Percentiles rank a stretch among this genome's conserved stretches.
These are phyloP conservation scores for Agriotes lineatus DNA, from an alignment of 2,888 invertebrate genomes.

Conservation along the genomic window DNA sequence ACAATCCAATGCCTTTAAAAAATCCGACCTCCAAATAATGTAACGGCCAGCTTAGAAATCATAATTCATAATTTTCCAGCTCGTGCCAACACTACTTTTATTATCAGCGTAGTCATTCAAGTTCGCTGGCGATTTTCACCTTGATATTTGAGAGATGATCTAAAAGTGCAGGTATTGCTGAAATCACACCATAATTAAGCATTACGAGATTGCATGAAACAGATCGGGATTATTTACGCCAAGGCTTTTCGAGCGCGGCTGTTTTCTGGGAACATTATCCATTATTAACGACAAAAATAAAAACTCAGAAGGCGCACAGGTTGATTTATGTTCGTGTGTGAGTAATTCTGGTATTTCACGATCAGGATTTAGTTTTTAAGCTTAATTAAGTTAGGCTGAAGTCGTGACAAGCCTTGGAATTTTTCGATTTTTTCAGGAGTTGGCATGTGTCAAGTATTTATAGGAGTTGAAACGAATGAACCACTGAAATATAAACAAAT, in stretches of 20 bases:
- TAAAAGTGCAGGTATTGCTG: constrained; percentile 23
- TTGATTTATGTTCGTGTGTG: not conserved
- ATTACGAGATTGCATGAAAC: not conserved
- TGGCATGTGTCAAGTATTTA: too few relatives aligned
- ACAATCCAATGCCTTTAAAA: too few relatives aligned
- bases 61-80: not conserved
- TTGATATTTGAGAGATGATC: constrained; percentile 28
- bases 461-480: too few relatives aligned
- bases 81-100: not conserved
- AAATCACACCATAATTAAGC: constrained; percentile 24
- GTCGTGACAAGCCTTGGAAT: too few relatives aligned
- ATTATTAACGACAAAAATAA: not conserved
- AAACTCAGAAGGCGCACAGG: not conserved
- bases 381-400: too few relatives aligned
- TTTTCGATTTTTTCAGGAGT: too few relatives aligned
- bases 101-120: not conserved
- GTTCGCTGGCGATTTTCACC: constrained; percentile 2
- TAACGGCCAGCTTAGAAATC: not conserved
- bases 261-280: constrained; percentile 2
- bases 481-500: too few relatives aligned
- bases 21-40: not conserved
- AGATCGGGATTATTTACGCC: not conserved
- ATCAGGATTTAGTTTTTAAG: too few relatives aligned
- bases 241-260: not conserved
- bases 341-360: too few relatives aligned